Percentiles rank a stretch among this genome's conserved stretches.
These are phyloP conservation scores for Sebastes diaconus DNA, from an alignment of 2,797 vertebrate species.

Conservation along the genomic window DNA sequence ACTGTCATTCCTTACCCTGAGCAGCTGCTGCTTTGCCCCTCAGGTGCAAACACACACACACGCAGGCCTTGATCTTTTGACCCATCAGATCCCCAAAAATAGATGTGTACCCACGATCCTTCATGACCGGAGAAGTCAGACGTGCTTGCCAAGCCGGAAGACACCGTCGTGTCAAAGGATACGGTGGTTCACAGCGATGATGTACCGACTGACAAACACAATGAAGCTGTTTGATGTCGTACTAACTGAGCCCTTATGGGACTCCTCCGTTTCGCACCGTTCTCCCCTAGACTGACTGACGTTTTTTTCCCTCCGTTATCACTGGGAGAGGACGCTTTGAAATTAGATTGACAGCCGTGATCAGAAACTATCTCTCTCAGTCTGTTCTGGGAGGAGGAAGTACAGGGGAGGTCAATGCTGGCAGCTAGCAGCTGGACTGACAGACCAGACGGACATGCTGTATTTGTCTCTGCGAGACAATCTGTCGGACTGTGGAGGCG, in stretches of 20 bases:
- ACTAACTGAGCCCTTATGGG: slow-evolving; percentile 18
- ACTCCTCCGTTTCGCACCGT: not conserved
- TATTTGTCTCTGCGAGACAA: slow-evolving; percentile 52
- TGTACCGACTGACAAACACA: slow-evolving; percentile 44
- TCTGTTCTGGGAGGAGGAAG: slow-evolving; percentile 24
- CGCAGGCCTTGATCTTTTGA: slow-evolving; percentile 41
- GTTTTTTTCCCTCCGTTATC: slow-evolving; percentile 22
- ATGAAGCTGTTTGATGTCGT: slow-evolving; percentile 46
- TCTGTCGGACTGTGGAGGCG: slow-evolving; percentile 27
- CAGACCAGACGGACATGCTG: slow-evolving; percentile 41
- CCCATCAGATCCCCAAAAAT: slow-evolving; percentile 26
- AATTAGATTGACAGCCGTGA: slow-evolving; percentile 53
- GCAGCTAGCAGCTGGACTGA: slow-evolving; percentile 47
- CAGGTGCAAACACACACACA: slow-evolving; percentile 23
- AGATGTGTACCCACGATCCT: not conserved
- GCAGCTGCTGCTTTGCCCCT: slow-evolving; percentile 41
- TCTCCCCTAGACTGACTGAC: slow-evolving; percentile 35
- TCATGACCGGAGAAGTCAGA: slow-evolving; percentile 5
- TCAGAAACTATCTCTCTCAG: slow-evolving; percentile 26
- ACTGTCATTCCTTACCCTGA: slow-evolving; percentile 13
- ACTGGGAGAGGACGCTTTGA: slow-evolving; percentile 23
- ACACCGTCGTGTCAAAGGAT: slow-evolving; percentile 14
- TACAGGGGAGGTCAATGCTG: slow-evolving; percentile 23
- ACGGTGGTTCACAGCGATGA: not conserved
- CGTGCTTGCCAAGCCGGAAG: slow-evolving; percentile 12